Percentiles rank a stretch among this genome's conserved stretches.
These are phyloP conservation scores for Callyntrura guangdongensis DNA, from an alignment of 2,888 invertebrate species.

Conservation along the genomic window DNA sequence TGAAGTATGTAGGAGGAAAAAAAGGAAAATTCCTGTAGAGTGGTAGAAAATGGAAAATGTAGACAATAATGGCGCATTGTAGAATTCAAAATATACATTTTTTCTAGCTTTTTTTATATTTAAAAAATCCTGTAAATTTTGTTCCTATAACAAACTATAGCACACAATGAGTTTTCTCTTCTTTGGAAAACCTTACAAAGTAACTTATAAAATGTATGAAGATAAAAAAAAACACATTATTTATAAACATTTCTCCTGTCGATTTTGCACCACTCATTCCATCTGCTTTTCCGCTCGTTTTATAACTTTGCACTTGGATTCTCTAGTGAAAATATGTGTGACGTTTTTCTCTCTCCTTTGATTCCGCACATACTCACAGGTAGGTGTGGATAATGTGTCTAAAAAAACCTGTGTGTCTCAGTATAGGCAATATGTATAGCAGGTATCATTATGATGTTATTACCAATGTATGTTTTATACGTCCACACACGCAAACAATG, in stretches of 20 bases:
- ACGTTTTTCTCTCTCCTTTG: conserved; percentile 37
- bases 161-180: too few species aligned
- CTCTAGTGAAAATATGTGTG: conserved; percentile 66
- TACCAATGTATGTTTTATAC: too few species aligned
- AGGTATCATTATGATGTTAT: too few species aligned
- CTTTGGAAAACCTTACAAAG: background rate
- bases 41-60: too few species aligned
- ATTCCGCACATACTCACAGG: background rate
- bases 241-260: conserved; percentile 32
- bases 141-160: too few species aligned
- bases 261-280: conserved; percentile 61
- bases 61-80: too few species aligned
- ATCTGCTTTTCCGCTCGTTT: conserved; percentile 63
- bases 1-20: too few species aligned
- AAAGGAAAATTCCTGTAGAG: too few species aligned
- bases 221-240: background rate
- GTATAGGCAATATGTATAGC: background rate
- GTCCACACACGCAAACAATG: background rate
- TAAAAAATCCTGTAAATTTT: too few species aligned
- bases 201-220: background rate
- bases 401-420: background rate
- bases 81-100: too few species aligned
- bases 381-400: background rate
- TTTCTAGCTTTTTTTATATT: too few species aligned
- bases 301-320: conserved; percentile 40